Evolutionary conservation across 2,113 vertebrate genomes (phyloP), one percentile per base, ranked within the genome.

Genomic region (Poeciliopsis occidentalis): DNA sequence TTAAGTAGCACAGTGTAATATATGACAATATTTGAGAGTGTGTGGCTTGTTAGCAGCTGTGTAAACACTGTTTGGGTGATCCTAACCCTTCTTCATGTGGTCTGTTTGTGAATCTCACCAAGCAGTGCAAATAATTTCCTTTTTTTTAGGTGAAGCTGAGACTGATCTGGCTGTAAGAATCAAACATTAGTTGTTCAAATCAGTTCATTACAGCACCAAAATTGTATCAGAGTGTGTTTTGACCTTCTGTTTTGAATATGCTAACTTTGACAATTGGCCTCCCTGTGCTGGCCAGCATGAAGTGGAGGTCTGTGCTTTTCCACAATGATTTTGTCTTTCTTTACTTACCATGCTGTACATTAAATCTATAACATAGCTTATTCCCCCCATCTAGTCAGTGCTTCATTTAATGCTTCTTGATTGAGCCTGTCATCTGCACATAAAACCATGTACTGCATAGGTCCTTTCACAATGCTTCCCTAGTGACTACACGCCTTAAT

Each of bases 21-120:
- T 84, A 74, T 84, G 87, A 82, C 82, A 80, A 64, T 88, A 79
- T 88, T 82, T 87, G 78, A 84, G 78, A 68, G 86, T 74, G 84
- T 74, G 24, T 80, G 80, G 86, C 84, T 70, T 80, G 77, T 83
- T 90, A 87, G 90, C 92, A 95, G 94, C 94, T 95, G 93, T 92
- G 91, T 89, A 95, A 95, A 94, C 91, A 94, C 74, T 78, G 76
- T 83, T 83, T 85, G 84, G 88, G 90, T 77, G 88, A 92, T 91
- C 86, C 73, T 39, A 79, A 64, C 67, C 84, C 75, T 70, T 89
- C 82, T 89, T 90, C 86, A 94, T 93, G 93, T 93, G 92, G 88
- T 83, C 71, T 61, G 82, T 82, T 76, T 39, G 81, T 84, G 81
- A 85, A 85, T 81, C 24, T 68, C 78, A 81, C 81, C 83, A 82